Conservation (phyloP, 1,140 invertebrate genomes). For the Eriocheir sinensis region DNA sequence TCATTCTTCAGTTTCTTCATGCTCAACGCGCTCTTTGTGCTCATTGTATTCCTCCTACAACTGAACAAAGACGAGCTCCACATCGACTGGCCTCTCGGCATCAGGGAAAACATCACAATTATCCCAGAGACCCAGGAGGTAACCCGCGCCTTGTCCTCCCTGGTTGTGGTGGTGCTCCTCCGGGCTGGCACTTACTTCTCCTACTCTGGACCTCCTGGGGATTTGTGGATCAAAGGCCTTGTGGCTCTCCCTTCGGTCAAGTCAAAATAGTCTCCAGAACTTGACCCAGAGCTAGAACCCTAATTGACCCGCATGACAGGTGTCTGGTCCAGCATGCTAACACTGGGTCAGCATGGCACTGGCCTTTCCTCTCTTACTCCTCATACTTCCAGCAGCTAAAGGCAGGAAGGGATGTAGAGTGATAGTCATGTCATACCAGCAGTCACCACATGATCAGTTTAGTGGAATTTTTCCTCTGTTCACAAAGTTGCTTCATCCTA, state of each 20-base stretch:
- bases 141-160: slow-evolving; percentile 63
- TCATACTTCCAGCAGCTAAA: not conserved
- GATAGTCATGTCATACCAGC: not conserved
- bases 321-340: slow-evolving; percentile 66
- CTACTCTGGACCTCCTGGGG: slow-evolving; percentile 1
- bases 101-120: slow-evolving; percentile 96
- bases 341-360: slow-evolving; percentile 52
- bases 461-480: too few species aligned
- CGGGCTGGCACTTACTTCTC: not conserved
- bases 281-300: slow-evolving; percentile 29
- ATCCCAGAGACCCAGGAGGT: slow-evolving; percentile 95
- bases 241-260: not conserved
- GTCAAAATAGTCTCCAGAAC: slow-evolving; percentile 25
- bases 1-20: slow-evolving; percentile 99
- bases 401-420: too few species aligned
- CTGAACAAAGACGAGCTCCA: slow-evolving; percentile 98
- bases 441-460: not conserved
- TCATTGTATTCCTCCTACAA: slow-evolving; percentile 99
- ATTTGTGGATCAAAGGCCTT: slow-evolving; percentile 15
- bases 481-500: too few species aligned
- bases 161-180: slow-evolving; percentile 64
- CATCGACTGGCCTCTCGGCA: slow-evolving; percentile 96
- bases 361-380: not conserved
- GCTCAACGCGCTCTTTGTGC: slow-evolving; percentile 99
- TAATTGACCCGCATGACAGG: slow-evolving; percentile 39